Conservation (phyloP, 2,113 vertebrate genomes). For the Thalassarche chlororhynchos region DNA sequence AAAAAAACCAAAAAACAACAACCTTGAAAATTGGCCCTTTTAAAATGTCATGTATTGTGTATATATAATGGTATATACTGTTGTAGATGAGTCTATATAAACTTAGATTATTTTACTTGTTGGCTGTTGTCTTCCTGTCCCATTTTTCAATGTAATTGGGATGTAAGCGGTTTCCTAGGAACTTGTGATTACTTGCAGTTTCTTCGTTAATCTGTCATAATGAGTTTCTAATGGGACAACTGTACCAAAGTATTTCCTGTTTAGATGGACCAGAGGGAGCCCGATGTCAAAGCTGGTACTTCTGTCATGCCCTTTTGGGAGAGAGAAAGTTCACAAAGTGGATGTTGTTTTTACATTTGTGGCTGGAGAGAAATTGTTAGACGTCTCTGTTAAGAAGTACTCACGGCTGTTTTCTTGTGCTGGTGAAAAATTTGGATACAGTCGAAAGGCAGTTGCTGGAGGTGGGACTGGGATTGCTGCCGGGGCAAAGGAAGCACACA, state of each 20-base stretch:
- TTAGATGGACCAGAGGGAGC: neutral
- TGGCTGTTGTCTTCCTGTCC: neutral
- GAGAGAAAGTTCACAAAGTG: neutral
- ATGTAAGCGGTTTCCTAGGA: neutral
- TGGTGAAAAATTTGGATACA: neutral
- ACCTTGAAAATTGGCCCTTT: neutral
- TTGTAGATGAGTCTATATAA: neutral
- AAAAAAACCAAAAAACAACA: neutral
- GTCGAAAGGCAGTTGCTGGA: neutral
- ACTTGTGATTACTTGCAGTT: conserved; percentile 8
- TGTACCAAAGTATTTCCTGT: neutral
- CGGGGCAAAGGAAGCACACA: fast-evolving
- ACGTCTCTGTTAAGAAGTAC: neutral
- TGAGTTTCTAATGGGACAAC: conserved; percentile 4
- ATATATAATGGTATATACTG: neutral
- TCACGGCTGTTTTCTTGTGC: neutral
- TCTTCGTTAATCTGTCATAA: neutral
- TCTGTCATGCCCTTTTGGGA: neutral
- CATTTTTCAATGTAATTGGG: neutral
- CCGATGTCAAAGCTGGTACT: neutral
- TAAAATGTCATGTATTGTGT: neutral
- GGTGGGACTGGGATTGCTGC: neutral
- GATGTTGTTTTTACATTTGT: neutral
- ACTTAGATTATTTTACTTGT: neutral
- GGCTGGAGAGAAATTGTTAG: neutral